Conservation (phyloP, 2,797 vertebrate species). For the Onychomys torridus region DNA sequence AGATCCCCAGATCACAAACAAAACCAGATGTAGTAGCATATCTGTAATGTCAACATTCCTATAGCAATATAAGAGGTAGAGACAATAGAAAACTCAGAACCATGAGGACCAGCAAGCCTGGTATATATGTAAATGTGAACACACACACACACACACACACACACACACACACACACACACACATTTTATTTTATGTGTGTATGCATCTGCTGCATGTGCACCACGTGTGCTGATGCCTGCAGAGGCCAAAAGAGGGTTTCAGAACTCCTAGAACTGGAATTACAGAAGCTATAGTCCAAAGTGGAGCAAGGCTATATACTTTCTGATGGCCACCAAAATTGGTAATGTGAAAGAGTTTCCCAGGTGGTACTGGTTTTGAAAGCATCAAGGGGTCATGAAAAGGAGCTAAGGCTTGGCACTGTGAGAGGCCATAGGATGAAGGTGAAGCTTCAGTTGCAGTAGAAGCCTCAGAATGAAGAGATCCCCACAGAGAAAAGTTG, state of each 20-base stretch:
- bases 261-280: background rate
- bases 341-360: background rate
- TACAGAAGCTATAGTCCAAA: background rate
- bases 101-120: background rate
- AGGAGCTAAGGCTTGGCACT: background rate
- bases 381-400: background rate
- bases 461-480: background rate
- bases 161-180: too few species aligned
- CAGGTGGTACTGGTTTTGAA: background rate
- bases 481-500: background rate
- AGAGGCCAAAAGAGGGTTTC: background rate
- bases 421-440: background rate
- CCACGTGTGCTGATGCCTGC: background rate
- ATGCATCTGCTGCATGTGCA: background rate
- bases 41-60: background rate
- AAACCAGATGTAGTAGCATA: background rate
- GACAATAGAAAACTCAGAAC: background rate
- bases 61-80: background rate
- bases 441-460: background rate
- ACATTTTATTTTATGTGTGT: background rate
- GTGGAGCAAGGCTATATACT: background rate
- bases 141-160: background rate
- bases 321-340: background rate
- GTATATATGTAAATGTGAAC: background rate
- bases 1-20: background rate